Base-by-base conservation (phyloP, 1,140 invertebrate species). In the Zaprionus lachaisei region DNA sequence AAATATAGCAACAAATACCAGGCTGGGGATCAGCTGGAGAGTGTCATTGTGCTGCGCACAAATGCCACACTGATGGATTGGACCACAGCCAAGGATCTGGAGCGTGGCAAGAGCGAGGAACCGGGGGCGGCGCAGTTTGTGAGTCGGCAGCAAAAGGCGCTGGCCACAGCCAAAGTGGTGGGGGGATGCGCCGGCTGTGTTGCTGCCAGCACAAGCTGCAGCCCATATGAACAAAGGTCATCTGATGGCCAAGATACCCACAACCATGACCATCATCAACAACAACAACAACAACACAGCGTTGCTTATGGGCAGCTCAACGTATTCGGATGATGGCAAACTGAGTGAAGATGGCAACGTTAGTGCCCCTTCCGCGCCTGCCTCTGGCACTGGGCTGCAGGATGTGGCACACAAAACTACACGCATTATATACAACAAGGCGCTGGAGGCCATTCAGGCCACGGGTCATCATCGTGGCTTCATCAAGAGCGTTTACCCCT, bases 401-500 rank as follows among this genome's bases (percentile, higher is more conserved):
- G 76, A 72, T 56, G 66, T 47, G 5, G 41, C 56, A 5, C 38
- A 51, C 7, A 80, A 74, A 55, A 85, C 71, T 47, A 79, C 77
- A 5, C 91, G 91, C 15, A 31, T 93, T 15, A 65, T 93, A 2
- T 92, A 77, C 64, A 91, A 93, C 57, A 93, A 93, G 58, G 82
- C 92, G 1, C 26, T 93, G 34, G 92, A 93, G 44, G 89, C 92
- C 0, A 78, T 93, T 2, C 84, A 92, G 58, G 76, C 77, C 5
- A 92, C 89, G 0, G 91, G 91, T 2, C 85, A 92, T 54, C 90
- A 83, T 65, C 80, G 91, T 2, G 92, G 92, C 47, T 93, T 93
- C 56, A 81, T 93, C 34, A 92, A 91, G 24, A 82, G 83, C 44
- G 76, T 89, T 4, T 80, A 85, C 14, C 80, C 83, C 5, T 58